These are phyloP conservation scores for Rhinichthys osculus DNA, from an alignment of 2,797 vertebrate genomes.

Conservation along the genomic window DNA sequence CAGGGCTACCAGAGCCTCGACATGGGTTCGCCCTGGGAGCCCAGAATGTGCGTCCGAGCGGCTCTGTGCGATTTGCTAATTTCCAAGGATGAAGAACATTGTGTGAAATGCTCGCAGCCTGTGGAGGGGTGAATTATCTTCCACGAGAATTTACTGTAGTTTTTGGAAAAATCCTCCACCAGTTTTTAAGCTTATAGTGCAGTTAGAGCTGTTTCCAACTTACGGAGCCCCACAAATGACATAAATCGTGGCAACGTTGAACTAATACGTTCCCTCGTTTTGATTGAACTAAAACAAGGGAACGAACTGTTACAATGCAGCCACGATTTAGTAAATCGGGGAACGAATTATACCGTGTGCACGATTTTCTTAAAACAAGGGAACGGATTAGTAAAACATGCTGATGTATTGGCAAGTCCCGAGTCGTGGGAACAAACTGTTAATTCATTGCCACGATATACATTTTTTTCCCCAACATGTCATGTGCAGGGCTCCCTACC, in stretches of 20 bases:
- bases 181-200: constrained; percentile 2
- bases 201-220: background rate
- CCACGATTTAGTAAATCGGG: background rate
- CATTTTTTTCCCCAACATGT: background rate
- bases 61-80: constrained; percentile 66
- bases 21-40: constrained; percentile 19
- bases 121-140: constrained; percentile 13
- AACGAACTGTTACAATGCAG: background rate
- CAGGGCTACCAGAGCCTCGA: constrained; percentile 59
- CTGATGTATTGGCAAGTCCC: background rate
- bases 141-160: constrained; percentile 1
- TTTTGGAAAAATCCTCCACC: background rate
- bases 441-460: background rate
- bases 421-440: background rate
- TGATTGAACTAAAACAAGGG: background rate
- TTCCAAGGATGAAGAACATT: constrained; percentile 60
- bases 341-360: background rate
- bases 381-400: background rate
- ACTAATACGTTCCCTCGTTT: too few relatives aligned
- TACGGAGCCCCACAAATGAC: background rate
- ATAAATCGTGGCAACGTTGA: too few relatives aligned
- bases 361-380: background rate
- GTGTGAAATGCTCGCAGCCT: constrained; percentile 57
- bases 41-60: constrained; percentile 54
- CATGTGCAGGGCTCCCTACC: background rate